Evolutionary conservation across 2,797 vertebrate genomes (phyloP), one percentile per base, ranked within the genome.

Genomic region (Dendrocincla fuliginosa): DNA sequence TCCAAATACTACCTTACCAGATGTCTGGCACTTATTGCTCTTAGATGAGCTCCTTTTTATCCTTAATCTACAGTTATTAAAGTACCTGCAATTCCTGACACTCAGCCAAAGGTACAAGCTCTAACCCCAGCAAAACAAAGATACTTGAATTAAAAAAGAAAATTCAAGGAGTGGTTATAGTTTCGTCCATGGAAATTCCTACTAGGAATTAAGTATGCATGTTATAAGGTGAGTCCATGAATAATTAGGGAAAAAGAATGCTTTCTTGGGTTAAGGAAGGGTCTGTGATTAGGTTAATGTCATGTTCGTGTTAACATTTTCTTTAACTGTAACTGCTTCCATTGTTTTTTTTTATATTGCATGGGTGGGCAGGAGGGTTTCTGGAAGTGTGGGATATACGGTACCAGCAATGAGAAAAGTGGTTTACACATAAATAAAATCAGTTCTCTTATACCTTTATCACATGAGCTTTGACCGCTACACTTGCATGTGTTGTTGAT

Each of bases 401-500:
- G 70, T 84, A 82, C 44, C 11, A 82, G 24, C 18, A 77, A 10
- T 9, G 28, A 8, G 13, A 8, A 52, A 87, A 87, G 67, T 30
- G 7, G 3, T 35, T 90, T 84, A 8, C 3, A 25, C 59, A 15
- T 16, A 25, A 30, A 18, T 69, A 33, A 90, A 76, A 59, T 22
- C 5, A 20, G 47, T 33, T 37, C 13, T 76, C 16, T 63, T 78
- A n/a, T 69, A 4, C 35, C 13, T 67, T 87, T 5, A 33, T 79
- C 9, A 41, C 4, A 1, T 32, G 44, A 63, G 9, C 32, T 80
- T 67, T 0, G 2, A 77, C 0, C 9, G 46, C 12, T 47, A 44
- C 23, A 32, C 1, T 5, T 39, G 11, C 3, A 4, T 30, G 22
- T 63, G 9, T 9, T 74, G 30, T 64, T 75, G 61, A 75, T 75